phyloP scores from a whole-genome alignment of 2,888 invertebrate genomes.

The Phyto melanocephala region DNA sequence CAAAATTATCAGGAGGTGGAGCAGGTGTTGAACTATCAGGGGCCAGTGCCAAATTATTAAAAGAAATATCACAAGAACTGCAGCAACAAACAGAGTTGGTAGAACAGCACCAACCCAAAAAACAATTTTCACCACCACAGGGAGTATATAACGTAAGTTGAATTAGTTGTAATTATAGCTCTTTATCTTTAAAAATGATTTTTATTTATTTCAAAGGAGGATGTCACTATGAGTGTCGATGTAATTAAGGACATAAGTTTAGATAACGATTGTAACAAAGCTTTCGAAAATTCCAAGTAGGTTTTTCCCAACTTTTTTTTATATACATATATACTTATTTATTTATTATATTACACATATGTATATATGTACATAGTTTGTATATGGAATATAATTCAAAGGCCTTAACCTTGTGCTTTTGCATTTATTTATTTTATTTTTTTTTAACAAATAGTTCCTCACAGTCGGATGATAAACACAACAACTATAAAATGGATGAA shows the following conservation, averaged over 20 bases:
- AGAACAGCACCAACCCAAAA: conserved; percentile 46
- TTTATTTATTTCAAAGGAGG: conserved; percentile 69
- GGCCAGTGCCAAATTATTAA: conserved; percentile 69
- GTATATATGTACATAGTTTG: neutral
- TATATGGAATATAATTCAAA: conserved; percentile 10
- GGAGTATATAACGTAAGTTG: conserved; percentile 46
- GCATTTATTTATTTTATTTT: conserved; percentile 6
- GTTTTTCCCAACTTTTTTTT: conserved; percentile 46
- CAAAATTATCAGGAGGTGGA: conserved; percentile 41
- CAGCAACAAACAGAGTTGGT: conserved; percentile 64
- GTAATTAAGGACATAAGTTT: conserved; percentile 75
- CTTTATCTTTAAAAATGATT: neutral
- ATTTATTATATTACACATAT: neutral
- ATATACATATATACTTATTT: no score
- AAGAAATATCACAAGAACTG: conserved; percentile 54
- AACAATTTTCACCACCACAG: conserved; percentile 60
- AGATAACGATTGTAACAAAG: conserved; percentile 78
- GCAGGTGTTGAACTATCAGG: conserved; percentile 41
- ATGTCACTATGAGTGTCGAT: conserved; percentile 79
- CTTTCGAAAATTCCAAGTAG: conserved; percentile 77
- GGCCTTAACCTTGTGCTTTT: conserved; percentile 48
- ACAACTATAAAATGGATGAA: conserved; percentile 78
- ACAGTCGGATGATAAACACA: conserved; percentile 76
- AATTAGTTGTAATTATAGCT: neutral
- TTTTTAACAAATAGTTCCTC: conserved; percentile 65